phyloP scores from a whole-genome alignment of 2,888 invertebrate species.

The Eristalinus sepulchralis region DNA sequence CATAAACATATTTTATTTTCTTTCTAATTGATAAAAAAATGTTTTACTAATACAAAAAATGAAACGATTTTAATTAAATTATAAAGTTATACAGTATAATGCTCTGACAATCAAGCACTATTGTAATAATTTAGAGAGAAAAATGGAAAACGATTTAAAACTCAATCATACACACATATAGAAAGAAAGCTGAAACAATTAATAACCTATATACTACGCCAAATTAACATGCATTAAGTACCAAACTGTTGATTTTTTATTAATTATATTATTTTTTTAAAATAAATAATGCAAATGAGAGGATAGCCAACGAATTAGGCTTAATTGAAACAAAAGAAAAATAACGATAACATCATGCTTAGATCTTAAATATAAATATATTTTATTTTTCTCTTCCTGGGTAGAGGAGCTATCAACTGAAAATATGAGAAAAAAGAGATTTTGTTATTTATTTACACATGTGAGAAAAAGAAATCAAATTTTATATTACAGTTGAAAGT shows the following conservation, averaged over 20 bases:
- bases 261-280: slow-evolving; percentile 47
- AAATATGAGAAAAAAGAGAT: slow-evolving; percentile 24
- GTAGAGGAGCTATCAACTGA: slow-evolving; percentile 42
- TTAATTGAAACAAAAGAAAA: slow-evolving; percentile 37
- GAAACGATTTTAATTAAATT: slow-evolving; percentile 43
- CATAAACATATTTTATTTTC: slow-evolving; percentile 60
- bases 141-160: slow-evolving; percentile 20
- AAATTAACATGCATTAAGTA: slow-evolving; percentile 71
- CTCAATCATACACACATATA: slow-evolving; percentile 38
- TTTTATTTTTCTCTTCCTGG: slow-evolving; percentile 14
- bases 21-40: slow-evolving; percentile 52
- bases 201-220: slow-evolving; percentile 71
- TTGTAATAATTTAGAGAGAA: slow-evolving; percentile 48
- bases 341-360: slow-evolving; percentile 53
- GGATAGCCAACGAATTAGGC: slow-evolving; percentile 70
- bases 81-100: slow-evolving; percentile 41
- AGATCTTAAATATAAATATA: slow-evolving; percentile 19
- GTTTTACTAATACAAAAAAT: slow-evolving; percentile 49
- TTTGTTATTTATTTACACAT: slow-evolving; percentile 41
- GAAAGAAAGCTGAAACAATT: slow-evolving; percentile 62
- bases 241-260: slow-evolving; percentile 69
- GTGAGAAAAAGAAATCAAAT: slow-evolving; percentile 38
- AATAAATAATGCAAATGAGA: slow-evolving; percentile 60
- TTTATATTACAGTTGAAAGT: slow-evolving; percentile 51
- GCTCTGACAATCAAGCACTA: slow-evolving; percentile 54